Evolutionary conservation across 2,888 invertebrate genomes (phyloP).

Genomic region (Tenthredo mesomela): DNA sequence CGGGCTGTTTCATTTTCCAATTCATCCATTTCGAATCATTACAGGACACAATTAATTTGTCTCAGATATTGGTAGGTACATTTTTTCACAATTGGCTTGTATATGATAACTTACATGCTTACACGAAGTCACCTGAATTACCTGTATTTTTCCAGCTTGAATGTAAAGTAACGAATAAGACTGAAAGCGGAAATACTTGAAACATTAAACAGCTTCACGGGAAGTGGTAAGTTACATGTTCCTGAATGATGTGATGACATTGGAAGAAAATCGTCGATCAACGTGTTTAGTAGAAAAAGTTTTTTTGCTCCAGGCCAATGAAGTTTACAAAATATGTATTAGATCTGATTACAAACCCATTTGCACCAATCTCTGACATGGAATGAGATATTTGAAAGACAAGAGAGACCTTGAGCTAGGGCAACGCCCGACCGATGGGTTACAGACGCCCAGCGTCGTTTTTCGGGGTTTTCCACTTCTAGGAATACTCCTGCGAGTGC

Average conservation of each 20-base stretch:
- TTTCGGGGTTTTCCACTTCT: conserved; percentile 30
- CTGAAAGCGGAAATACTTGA: conserved; percentile 25
- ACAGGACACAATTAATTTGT: not conserved
- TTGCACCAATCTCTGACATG: not conserved
- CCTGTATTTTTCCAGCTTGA: not conserved
- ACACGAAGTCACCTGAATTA: not conserved
- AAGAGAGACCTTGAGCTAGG: conserved; percentile 7
- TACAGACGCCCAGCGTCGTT: not conserved
- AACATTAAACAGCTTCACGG: not conserved
- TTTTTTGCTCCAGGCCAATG: not conserved
- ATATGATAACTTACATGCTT: not conserved
- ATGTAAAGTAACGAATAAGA: not conserved
- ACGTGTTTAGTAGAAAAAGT: not conserved
- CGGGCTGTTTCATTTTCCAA: not conserved
- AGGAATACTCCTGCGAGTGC: not conserved
- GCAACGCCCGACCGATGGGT: conserved; percentile 4
- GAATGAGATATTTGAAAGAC: not conserved
- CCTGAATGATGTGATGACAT: not conserved
- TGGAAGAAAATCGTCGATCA: not conserved
- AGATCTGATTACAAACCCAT: not conserved
- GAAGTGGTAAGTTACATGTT: not conserved
- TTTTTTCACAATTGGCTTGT: not conserved
- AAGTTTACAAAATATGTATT: conserved; percentile 28
- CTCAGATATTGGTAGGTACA: not conserved
- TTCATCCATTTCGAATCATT: not conserved